These are phyloP conservation scores for Prunella fulvescens DNA, from an alignment of 2,113 vertebrate species.

Conservation along the genomic window DNA sequence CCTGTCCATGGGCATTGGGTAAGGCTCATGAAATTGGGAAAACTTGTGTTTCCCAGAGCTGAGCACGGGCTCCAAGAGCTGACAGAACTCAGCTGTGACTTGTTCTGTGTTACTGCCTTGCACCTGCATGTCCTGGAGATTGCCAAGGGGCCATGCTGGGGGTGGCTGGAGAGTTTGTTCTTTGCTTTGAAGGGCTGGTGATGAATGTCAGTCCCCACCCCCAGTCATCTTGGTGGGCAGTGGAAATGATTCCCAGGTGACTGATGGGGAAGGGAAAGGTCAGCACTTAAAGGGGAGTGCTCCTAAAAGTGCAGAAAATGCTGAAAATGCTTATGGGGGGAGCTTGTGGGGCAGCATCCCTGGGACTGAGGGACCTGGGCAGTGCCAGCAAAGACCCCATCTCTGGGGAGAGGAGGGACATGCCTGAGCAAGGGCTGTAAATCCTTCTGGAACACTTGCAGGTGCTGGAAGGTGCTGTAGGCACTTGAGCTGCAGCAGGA, in stretches of 20 bases:
- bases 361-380: rapidly evolving
- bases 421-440: neutral
- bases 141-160: rapidly evolving
- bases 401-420: neutral
- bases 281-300: rapidly evolving
- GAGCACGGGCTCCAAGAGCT: neutral
- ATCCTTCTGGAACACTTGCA: neutral
- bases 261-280: neutral
- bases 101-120: neutral
- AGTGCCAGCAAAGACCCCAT: rapidly evolving
- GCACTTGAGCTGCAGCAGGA: rapidly evolving
- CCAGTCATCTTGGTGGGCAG: rapidly evolving
- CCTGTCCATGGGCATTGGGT: rapidly evolving
- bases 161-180: neutral
- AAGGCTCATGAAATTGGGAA: neutral
- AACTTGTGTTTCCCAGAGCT: neutral
- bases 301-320: neutral
- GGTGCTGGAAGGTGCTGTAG: neutral
- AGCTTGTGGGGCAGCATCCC: neutral
- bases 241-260: neutral
- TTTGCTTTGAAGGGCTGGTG: neutral
- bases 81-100: neutral
- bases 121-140: neutral
- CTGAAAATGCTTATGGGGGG: rapidly evolving
- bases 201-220: neutral